Percentiles rank a stretch among this genome's conserved stretches.
Evolutionary conservation across 1,140 invertebrate genomes (phyloP).

Genomic region (Achatina immaculata): DNA sequence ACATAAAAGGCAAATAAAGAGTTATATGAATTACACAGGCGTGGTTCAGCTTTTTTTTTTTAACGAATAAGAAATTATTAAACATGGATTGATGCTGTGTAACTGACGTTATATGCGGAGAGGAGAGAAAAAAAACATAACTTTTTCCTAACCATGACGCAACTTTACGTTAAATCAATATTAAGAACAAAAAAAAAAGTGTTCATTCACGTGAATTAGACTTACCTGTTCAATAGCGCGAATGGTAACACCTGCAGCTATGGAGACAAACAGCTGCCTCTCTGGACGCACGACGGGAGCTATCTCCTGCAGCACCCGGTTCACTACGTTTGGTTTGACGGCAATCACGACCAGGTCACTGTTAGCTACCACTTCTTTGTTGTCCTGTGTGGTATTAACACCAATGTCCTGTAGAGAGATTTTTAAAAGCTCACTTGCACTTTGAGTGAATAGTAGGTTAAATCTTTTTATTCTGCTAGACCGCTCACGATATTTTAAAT

Average conservation of each 20-base stretch:
- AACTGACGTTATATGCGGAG: background rate
- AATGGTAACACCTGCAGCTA: conserved; percentile 91
- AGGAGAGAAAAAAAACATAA: background rate
- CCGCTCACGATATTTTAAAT: too few species aligned
- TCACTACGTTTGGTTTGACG: conserved; percentile 91
- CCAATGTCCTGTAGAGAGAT: conserved; percentile 80
- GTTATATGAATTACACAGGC: too few species aligned
- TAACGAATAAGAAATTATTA: too few species aligned
- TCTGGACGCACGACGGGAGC: conserved; percentile 77
- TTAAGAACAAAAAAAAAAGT: background rate
- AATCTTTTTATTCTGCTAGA: too few species aligned
- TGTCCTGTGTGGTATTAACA: conserved; percentile 83
- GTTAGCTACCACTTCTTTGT: conserved; percentile 82
- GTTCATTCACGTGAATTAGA: conserved; percentile 56
- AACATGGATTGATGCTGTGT: background rate
- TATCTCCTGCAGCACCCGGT: conserved; percentile 83
- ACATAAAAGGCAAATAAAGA: too few species aligned
- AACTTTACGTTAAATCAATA: background rate
- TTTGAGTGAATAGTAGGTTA: too few species aligned
- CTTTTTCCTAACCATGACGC: background rate
- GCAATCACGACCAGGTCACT: conserved; percentile 89
- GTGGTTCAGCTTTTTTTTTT: too few species aligned
- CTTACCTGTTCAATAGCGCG: conserved; percentile 85
- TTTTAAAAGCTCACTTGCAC: too few species aligned
- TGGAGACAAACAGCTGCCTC: conserved; percentile 86